Evolutionary conservation across 2,113 vertebrate species (phyloP).

Genomic region (Peromyscus californicus): DNA sequence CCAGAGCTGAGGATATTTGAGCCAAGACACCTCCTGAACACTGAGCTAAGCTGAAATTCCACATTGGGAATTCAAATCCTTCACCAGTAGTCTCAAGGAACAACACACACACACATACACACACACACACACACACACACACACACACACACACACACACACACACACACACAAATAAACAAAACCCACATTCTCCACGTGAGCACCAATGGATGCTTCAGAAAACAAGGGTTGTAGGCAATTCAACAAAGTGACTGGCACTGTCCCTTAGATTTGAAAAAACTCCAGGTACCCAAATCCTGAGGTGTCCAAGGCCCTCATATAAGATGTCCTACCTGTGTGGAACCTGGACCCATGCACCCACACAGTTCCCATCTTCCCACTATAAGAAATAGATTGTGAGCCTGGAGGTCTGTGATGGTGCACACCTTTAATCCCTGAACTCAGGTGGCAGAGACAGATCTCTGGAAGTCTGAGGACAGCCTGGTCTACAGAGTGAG

Average conservation of each 20-base stretch:
- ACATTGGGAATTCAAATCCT: neutral
- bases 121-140: neutral
- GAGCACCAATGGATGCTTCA: neutral
- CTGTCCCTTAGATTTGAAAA: too few species aligned
- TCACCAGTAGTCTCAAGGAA: neutral
- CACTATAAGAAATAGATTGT: neutral
- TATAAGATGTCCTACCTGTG: neutral
- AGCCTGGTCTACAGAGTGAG: neutral
- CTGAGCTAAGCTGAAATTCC: neutral
- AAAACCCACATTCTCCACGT: neutral
- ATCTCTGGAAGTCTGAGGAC: neutral
- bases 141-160: too few species aligned
- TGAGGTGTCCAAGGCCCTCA: neutral
- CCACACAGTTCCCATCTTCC: neutral
- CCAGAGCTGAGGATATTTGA: neutral
- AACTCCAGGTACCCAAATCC: too few species aligned
- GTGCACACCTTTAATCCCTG: neutral
- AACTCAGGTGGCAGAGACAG: fast-evolving
- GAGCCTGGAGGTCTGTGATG: neutral
- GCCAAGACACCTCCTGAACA: neutral
- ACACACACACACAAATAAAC: neutral
- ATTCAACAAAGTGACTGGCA: neutral
- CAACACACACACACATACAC: too few species aligned
- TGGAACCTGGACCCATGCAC: neutral
- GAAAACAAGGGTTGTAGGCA: neutral